These are phyloP conservation scores for Standfussiana lucernea DNA, from an alignment of 2,888 invertebrate species.

Conservation along the genomic window DNA sequence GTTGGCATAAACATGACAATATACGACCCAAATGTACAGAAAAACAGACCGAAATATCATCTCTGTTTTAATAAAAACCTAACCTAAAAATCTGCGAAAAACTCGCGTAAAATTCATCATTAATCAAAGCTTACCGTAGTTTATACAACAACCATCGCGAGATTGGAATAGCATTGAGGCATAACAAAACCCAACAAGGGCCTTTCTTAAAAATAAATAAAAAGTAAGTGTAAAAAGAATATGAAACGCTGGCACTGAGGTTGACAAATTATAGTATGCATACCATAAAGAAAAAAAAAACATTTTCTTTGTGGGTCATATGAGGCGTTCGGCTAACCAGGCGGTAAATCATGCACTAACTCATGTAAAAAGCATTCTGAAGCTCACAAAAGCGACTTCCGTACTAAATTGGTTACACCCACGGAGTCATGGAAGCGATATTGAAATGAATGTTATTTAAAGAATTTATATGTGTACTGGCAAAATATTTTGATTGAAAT, in stretches of 20 bases:
- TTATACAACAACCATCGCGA: constrained; percentile 31
- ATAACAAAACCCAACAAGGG: constrained; percentile 48
- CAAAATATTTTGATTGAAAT: constrained; percentile 4
- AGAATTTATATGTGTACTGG: background rate
- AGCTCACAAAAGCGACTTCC: constrained; percentile 24
- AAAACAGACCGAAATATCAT: constrained; percentile 14
- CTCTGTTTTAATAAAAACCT: constrained; percentile 18
- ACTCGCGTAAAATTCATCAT: constrained; percentile 35
- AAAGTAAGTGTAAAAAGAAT: constrained; percentile 47
- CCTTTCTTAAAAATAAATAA: constrained; percentile 50
- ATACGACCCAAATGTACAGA: constrained; percentile 8
- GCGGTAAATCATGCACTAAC: constrained; percentile 26
- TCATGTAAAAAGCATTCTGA: constrained; percentile 15
- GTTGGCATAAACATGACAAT: constrained; percentile 34
- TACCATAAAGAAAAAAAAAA: constrained; percentile 37
- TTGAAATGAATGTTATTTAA: constrained; percentile 4
- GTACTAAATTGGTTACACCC: constrained; percentile 15
- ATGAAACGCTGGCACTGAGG: constrained; percentile 42
- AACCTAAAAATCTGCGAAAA: constrained; percentile 29
- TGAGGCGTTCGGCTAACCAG: constrained; percentile 13
- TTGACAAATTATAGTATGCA: constrained; percentile 56
- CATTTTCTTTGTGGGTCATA: constrained; percentile 24
- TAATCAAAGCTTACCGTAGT: constrained; percentile 44
- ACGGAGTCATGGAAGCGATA: constrained; percentile 9
- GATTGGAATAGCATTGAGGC: constrained; percentile 51